Evolutionary conservation across 2,113 vertebrate genomes (phyloP).

Genomic region (Podarcis muralis): DNA sequence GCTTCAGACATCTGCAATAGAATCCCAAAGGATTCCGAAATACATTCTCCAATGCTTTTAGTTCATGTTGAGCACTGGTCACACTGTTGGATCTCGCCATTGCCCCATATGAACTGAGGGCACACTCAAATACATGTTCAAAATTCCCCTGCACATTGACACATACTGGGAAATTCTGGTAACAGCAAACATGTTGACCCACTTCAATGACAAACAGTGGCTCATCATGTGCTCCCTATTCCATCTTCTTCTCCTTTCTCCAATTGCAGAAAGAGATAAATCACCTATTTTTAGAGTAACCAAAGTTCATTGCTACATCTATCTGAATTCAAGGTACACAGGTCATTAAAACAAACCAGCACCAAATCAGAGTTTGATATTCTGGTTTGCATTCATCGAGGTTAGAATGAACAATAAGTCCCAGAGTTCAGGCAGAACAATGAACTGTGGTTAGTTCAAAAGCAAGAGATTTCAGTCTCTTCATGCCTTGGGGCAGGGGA

Average conservation of each 20-base stretch:
- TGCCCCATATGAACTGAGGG: not conserved
- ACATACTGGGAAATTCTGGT: not conserved
- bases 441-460: not conserved
- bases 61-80: not conserved
- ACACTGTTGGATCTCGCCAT: not conserved
- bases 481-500: not conserved
- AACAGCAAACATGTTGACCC: not conserved
- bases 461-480: not conserved
- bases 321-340: not conserved
- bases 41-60: not conserved
- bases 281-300: not conserved
- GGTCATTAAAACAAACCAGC: not conserved
- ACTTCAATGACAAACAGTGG: not conserved
- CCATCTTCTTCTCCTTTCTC: not conserved
- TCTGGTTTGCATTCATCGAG: not conserved
- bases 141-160: not conserved
- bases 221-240: not conserved
- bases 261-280: not conserved
- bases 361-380: not conserved
- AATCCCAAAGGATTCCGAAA: not conserved
- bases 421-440: not conserved
- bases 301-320: not conserved
- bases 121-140: not conserved
- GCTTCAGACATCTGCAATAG: not conserved
- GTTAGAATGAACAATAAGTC: not conserved